Conservation (phyloP, 1,140 invertebrate genomes). For the Chrysomallon squamiferum region DNA sequence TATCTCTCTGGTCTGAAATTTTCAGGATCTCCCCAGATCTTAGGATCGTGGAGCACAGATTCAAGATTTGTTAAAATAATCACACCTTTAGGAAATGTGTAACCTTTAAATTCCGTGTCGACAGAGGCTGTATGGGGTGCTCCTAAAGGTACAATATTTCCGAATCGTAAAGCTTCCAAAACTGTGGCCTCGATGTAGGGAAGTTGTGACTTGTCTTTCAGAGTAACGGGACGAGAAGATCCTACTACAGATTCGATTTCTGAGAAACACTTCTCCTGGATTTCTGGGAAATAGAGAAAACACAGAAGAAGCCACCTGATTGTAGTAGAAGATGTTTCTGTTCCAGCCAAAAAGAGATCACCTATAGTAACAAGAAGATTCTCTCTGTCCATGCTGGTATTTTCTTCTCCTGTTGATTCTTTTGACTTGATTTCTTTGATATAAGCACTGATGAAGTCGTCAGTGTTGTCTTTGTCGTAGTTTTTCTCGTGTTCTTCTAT, state of each 20-base stretch:
- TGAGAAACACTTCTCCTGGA: conserved; percentile 80
- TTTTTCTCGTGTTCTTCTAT: conserved; percentile 18
- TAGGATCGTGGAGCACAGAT: conserved; percentile 55
- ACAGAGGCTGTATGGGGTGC: conserved; percentile 52
- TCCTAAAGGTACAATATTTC: conserved; percentile 61
- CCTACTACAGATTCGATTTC: conserved; percentile 87
- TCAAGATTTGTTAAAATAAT: conserved; percentile 59
- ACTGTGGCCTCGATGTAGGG: conserved; percentile 45
- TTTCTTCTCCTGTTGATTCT: conserved; percentile 9
- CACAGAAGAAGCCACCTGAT: conserved; percentile 78
- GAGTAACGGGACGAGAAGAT: conserved; percentile 73
- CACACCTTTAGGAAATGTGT: conserved; percentile 54
- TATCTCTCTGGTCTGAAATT: conserved; percentile 74
- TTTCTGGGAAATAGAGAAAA: conserved; percentile 75
- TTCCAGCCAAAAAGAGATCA: conserved; percentile 36
- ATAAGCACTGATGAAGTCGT: conserved; percentile 34
- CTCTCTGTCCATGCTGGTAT: conserved; percentile 12
- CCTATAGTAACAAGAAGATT: conserved; percentile 11
- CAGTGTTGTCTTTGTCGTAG: conserved; percentile 22
- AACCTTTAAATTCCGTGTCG: conserved; percentile 49
- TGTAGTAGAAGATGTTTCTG: conserved; percentile 30
- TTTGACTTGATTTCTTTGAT: conserved; percentile 16
- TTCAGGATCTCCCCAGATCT: conserved; percentile 73
- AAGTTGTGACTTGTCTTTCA: conserved; percentile 72
- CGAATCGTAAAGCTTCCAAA: conserved; percentile 55